These are phyloP conservation scores for Condylura cristata DNA, from an alignment of 2,113 vertebrate species.

Conservation along the genomic window DNA sequence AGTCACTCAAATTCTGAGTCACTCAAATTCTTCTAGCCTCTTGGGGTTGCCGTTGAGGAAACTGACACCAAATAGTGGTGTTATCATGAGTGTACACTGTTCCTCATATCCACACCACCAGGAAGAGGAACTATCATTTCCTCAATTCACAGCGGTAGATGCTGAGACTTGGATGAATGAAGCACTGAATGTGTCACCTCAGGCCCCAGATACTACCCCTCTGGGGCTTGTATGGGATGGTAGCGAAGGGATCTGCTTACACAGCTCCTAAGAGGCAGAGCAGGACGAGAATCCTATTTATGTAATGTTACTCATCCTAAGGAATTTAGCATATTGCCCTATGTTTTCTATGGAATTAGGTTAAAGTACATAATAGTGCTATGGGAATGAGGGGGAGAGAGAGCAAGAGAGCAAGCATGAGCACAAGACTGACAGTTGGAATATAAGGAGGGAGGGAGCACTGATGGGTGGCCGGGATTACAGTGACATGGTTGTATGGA, in stretches of 20 bases:
- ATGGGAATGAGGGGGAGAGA: background rate
- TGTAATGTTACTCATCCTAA: background rate
- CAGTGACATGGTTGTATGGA: background rate
- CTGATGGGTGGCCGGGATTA: background rate
- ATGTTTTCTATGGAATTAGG: background rate
- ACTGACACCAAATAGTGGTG: fast-evolving
- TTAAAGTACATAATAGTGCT: background rate
- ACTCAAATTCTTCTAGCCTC: background rate
- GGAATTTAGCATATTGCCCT: background rate
- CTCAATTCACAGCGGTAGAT: background rate
- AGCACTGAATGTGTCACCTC: background rate
- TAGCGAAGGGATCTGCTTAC: background rate
- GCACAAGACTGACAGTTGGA: fast-evolving
- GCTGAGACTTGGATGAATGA: background rate
- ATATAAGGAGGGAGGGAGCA: background rate
- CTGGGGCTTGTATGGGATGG: no score
- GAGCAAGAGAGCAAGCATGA: background rate
- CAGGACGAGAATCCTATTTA: background rate
- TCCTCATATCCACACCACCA: background rate
- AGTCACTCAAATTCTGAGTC: background rate
- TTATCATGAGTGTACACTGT: background rate
- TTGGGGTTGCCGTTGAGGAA: background rate
- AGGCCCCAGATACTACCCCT: background rate
- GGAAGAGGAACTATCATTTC: background rate
- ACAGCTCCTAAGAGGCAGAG: background rate